These are phyloP conservation scores for Crotalus horridus DNA, from an alignment of 2,113 vertebrate genomes.

Conservation along the genomic window DNA sequence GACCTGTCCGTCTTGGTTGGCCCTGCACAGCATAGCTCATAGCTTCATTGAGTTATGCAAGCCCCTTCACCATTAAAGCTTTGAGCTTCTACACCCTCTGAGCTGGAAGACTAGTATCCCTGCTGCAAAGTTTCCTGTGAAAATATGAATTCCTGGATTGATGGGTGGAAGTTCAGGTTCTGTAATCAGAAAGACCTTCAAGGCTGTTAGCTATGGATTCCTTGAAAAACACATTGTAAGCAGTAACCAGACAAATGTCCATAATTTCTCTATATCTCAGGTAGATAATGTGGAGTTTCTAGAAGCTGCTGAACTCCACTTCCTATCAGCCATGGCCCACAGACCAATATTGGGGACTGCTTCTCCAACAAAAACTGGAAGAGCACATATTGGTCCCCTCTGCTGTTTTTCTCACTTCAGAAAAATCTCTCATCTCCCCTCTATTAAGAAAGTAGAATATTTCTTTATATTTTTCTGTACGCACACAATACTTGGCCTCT, in stretches of 20 bases:
- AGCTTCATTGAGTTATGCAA: no score
- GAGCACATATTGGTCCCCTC: not conserved
- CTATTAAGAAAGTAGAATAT: not conserved
- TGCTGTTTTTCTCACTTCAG: not conserved
- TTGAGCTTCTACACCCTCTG: not conserved
- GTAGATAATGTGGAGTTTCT: not conserved
- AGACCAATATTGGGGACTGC: no score
- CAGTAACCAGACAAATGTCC: constrained; percentile 31
- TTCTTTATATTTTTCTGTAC: constrained; percentile 42
- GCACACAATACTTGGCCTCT: not conserved
- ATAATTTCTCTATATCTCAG: not conserved
- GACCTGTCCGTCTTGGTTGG: no score
- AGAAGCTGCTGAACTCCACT: not conserved
- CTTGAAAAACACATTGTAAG: constrained; percentile 55
- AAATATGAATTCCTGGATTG: not conserved
- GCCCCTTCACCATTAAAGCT: not conserved
- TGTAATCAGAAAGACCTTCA: not conserved
- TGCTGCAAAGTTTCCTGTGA: not conserved
- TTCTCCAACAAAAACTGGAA: no score
- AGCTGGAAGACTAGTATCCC: not conserved
- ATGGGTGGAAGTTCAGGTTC: not conserved
- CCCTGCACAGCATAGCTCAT: no score
- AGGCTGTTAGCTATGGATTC: not conserved
- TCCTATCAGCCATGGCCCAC: not conserved
- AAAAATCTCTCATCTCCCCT: constrained; percentile 18